Base-by-base conservation (phyloP, 2,113 vertebrate species). In the Callopanchax toddi region DNA sequence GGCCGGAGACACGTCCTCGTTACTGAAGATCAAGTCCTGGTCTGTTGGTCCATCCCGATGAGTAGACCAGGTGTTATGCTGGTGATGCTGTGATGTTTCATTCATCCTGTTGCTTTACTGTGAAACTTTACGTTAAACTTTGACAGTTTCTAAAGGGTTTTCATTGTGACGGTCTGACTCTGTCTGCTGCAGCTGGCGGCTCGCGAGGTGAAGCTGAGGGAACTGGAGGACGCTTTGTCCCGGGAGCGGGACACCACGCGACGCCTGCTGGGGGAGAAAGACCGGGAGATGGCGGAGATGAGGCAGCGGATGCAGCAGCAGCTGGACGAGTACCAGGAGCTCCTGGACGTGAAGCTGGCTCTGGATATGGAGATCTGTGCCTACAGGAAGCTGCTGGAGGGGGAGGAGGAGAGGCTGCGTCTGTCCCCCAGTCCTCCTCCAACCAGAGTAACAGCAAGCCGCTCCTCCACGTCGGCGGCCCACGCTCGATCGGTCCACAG, bases 311-410 rank as follows among this genome's bases (percentile, higher is more conserved):
- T 99, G 97, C 97, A 98, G 78, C 94, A 94, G 87, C 97, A 99
- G 92, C 91, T 99, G 83, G 97, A 98, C 0, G 97, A 99, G 76
- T 98, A 99, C 78, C 97, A 99, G 93, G 97, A 97, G 84, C 92
- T 99, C 32, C 94, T 99, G 88, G 97, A 97, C 66, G 93, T 99
- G 87, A 99, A 99, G 70, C 86, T 99, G 89, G 97, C 97, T 0
- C 87, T 99, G 84, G 97, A 99, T 58, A 99, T 98, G 97, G 97
- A 99, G 90, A 99, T 99, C 67, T 92, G 95, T 0, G 97, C 97
- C 66, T 99, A 99, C 84, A 93, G 96, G 89, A 99, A 98, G 77
- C 91, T 99, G 71, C 92, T 99, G 89, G 97, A 98, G 87, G 96
- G 97, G 39, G 97, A 98, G 89, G 97, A 99, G 90, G 93, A 97